phyloP scores from a whole-genome alignment of 2,888 invertebrate genomes.

The Rhimphoctona megacephalus region DNA sequence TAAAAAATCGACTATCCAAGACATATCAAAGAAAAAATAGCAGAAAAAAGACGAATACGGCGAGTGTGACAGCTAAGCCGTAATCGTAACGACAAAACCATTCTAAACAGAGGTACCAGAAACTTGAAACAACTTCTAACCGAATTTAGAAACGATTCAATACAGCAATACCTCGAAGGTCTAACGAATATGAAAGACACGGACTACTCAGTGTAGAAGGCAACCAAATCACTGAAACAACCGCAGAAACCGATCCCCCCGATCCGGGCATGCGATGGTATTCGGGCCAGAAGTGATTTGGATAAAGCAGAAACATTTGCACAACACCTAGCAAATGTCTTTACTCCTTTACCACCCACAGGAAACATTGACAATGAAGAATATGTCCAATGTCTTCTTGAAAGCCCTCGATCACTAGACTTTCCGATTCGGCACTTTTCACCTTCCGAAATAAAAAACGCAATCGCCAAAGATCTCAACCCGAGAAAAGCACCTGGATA shows the following conservation, averaged over 20 bases:
- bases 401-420: constrained; percentile 23
- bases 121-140: too few species aligned
- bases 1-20: constrained; percentile 16
- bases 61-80: constrained; percentile 40
- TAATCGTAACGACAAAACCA: constrained; percentile 35
- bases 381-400: neutral
- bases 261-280: constrained; percentile 30
- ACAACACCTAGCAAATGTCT: constrained; percentile 49
- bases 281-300: constrained; percentile 52
- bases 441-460: constrained; percentile 26
- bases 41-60: constrained; percentile 48
- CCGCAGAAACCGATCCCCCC: constrained; percentile 37
- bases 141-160: constrained; percentile 25
- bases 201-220: constrained; percentile 58
- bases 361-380: neutral
- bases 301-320: constrained; percentile 69
- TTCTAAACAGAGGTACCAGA: too few species aligned
- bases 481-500: constrained; percentile 67
- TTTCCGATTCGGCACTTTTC: constrained; percentile 21
- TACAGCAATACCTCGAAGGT: constrained; percentile 42
- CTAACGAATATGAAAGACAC: constrained; percentile 23
- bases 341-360: neutral
- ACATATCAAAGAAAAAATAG: constrained; percentile 42
- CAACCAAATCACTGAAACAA: constrained; percentile 45
- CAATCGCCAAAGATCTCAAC: neutral